These are phyloP conservation scores for Drosophila incognita DNA, from an alignment of 2,888 invertebrate genomes.

Conservation along the genomic window DNA sequence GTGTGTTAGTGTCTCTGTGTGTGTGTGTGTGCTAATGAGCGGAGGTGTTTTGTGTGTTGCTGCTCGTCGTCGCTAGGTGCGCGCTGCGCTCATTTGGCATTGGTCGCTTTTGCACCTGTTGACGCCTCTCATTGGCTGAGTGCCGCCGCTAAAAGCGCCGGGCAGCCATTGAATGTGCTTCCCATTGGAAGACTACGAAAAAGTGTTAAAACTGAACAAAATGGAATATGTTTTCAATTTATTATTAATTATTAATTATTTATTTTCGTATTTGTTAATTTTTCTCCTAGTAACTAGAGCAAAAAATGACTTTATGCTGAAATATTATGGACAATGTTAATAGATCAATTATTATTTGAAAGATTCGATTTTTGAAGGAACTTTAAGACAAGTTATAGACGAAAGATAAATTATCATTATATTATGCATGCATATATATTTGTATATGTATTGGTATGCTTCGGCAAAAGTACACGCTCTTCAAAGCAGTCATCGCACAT, in stretches of 20 bases:
- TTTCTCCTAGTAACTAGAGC: too few relatives aligned
- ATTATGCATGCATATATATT: neutral
- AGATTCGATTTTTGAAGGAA: too few relatives aligned
- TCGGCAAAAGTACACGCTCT: neutral
- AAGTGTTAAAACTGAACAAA: neutral
- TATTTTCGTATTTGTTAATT: too few relatives aligned
- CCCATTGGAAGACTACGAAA: neutral
- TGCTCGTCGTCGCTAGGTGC: conserved; percentile 56
- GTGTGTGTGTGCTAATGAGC: conserved; percentile 66
- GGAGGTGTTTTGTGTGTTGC: conserved; percentile 58
- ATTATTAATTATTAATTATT: neutral
- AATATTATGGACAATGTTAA: too few relatives aligned
- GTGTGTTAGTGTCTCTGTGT: conserved; percentile 25
- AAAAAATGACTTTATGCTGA: too few relatives aligned
- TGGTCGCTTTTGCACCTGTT: conserved; percentile 72
- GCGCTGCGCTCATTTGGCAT: conserved; percentile 55
- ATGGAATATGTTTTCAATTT: neutral
- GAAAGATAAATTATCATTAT: neutral
- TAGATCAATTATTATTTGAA: too few relatives aligned
- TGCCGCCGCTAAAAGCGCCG: conserved; percentile 28
- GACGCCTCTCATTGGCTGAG: conserved; percentile 65
- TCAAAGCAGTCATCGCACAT: neutral
- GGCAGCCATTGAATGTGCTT: conserved; percentile 45
- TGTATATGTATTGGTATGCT: neutral
- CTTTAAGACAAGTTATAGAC: neutral